These are phyloP conservation scores for Rattus norvegicus DNA, from an alignment of 2,113 vertebrate genomes.

Conservation along the genomic window DNA sequence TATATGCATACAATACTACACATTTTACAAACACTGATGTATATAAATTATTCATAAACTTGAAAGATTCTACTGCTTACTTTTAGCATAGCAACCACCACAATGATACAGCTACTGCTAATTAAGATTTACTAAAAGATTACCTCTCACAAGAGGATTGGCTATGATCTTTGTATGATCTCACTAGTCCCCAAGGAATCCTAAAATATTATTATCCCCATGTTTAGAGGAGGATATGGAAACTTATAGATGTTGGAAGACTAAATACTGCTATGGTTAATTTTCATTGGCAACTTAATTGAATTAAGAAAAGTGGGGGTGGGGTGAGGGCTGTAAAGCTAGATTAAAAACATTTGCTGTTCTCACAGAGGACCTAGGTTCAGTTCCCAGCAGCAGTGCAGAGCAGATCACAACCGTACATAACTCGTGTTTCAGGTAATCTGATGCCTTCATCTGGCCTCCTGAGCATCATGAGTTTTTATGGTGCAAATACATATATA, in stretches of 20 bases:
- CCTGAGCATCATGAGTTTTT: not conserved
- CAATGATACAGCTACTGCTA: not conserved
- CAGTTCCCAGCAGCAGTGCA: not conserved
- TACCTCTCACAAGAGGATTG: not conserved
- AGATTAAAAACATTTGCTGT: not conserved
- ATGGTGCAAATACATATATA: not conserved
- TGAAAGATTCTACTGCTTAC: not conserved
- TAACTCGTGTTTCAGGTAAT: not conserved
- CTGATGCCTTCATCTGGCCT: not conserved
- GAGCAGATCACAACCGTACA: not conserved
- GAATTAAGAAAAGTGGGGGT: not conserved
- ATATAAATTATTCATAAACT: not conserved
- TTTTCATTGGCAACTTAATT: not conserved
- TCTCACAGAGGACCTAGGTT: not conserved
- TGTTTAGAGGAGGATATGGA: not conserved
- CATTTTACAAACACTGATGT: not conserved
- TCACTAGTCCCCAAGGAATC: not conserved
- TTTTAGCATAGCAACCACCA: too few relatives aligned
- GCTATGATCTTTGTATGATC: not conserved
- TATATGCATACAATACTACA: not conserved
- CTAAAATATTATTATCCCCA: not conserved
- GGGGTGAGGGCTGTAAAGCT: not conserved
- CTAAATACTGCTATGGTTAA: not conserved
- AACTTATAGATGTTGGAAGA: not conserved
- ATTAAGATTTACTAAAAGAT: not conserved